Evolutionary conservation across 2,797 vertebrate genomes (phyloP).

Genomic region (Megaceryle alcyon): DNA sequence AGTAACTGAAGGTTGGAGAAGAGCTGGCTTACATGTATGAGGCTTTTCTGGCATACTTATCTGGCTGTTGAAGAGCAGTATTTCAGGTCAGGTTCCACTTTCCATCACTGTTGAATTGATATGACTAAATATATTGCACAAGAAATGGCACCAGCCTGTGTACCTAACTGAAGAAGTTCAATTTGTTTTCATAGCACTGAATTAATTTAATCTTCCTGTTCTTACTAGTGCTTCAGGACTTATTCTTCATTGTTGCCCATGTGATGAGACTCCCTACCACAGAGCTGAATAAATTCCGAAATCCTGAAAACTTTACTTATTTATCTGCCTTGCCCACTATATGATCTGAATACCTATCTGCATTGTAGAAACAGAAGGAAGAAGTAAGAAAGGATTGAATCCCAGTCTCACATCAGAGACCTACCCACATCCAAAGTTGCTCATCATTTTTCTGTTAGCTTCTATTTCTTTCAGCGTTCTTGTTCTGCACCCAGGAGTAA

Average conservation of each 20-base stretch:
- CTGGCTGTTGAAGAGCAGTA: not conserved
- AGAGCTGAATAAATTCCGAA: not conserved
- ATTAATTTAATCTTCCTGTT: not conserved
- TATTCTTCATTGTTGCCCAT: not conserved
- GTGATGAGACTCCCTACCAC: not conserved
- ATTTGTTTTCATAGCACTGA: not conserved
- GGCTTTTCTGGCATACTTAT: not conserved
- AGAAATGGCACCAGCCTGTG: not conserved
- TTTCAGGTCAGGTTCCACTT: not conserved
- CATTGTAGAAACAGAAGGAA: conserved; percentile 11
- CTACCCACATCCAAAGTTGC: not conserved
- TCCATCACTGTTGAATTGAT: not conserved
- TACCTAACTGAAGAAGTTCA: not conserved
- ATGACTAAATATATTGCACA: not conserved
- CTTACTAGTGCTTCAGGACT: not conserved
- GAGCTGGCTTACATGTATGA: not conserved
- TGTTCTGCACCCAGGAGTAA: conserved; percentile 39
- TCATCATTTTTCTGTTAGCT: conserved; percentile 49
- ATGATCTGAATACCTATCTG: not conserved
- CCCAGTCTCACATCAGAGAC: not conserved
- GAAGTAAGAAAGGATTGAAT: conserved; percentile 26
- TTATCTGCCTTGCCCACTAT: not conserved
- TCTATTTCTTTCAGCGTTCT: conserved; percentile 23
- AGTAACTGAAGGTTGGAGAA: not conserved
- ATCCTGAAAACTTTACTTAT: conserved; percentile 18